Evolutionary conservation across 2,797 vertebrate genomes (phyloP).

Genomic region (Decapterus maruadsi): DNA sequence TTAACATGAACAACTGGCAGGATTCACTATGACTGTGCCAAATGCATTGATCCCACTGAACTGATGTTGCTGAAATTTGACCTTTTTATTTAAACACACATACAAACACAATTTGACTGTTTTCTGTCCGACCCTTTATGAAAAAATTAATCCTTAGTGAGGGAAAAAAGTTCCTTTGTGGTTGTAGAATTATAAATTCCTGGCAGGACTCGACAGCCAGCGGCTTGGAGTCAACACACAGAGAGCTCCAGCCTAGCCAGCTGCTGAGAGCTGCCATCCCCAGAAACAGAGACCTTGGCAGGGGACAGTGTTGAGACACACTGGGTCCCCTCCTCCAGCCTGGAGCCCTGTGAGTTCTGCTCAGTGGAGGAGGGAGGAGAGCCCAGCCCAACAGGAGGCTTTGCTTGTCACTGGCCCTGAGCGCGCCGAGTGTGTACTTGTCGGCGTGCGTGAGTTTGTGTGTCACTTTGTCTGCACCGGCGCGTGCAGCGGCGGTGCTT

Average conservation of each 20-base stretch:
- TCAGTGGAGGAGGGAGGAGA: constrained; percentile 61
- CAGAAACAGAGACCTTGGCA: constrained; percentile 75
- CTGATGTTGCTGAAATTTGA: neutral
- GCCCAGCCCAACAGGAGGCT: constrained; percentile 56
- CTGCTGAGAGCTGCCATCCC: constrained; percentile 76
- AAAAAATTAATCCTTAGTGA: constrained; percentile 1
- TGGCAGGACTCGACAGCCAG: constrained; percentile 60
- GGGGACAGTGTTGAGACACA: constrained; percentile 69
- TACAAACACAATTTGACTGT: neutral
- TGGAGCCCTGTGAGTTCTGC: constrained; percentile 69
- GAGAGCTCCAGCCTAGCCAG: constrained; percentile 69
- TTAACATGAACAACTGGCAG: neutral
- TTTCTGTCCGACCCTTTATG: neutral
- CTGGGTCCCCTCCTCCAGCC: constrained; percentile 70
- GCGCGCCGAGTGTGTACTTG: constrained; percentile 53
- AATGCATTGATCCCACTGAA: neutral
- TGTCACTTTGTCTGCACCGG: constrained; percentile 58
- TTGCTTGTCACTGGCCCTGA: constrained; percentile 61
- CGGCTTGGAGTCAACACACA: constrained; percentile 60
- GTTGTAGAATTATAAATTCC: constrained; percentile 63
- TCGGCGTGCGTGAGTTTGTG: constrained; percentile 37
- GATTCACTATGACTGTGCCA: neutral
- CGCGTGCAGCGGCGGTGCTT: constrained; percentile 18
- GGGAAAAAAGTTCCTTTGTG: constrained; percentile 44
- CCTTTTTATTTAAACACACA: neutral